These are phyloP conservation scores for Spinibarbus caldwelli DNA, from an alignment of 2,797 vertebrate genomes.

Conservation along the genomic window DNA sequence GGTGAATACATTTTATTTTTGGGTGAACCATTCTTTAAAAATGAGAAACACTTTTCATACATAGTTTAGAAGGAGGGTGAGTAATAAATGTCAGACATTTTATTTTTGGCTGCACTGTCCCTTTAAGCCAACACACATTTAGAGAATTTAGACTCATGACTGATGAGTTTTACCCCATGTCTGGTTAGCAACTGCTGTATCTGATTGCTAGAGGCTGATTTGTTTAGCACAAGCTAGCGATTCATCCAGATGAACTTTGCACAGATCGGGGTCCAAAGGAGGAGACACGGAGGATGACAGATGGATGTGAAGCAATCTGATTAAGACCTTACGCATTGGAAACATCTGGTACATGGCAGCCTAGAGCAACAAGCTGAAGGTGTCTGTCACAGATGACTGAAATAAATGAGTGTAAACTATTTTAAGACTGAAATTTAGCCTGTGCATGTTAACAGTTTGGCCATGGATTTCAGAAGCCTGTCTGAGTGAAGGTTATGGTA, in stretches of 20 bases:
- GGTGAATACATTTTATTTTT: neutral
- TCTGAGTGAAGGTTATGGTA: neutral
- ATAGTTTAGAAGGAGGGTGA: neutral
- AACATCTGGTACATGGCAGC: slow-evolving; percentile 38
- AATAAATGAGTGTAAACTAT: slow-evolving; percentile 29
- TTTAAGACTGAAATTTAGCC: neutral
- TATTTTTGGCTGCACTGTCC: neutral
- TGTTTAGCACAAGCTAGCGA: slow-evolving; percentile 36
- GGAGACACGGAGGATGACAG: slow-evolving; percentile 26
- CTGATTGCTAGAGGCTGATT: slow-evolving; percentile 37
- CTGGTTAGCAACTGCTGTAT: neutral
- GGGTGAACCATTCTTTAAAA: neutral
- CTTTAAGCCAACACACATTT: slow-evolving; percentile 11
- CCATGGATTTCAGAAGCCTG: neutral
- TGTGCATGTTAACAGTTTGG: slow-evolving; percentile 2
- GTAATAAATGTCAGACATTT: neutral
- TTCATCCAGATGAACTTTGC: slow-evolving; percentile 41
- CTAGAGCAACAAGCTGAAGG: neutral
- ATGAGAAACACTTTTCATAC: no score
- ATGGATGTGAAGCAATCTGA: slow-evolving; percentile 53
- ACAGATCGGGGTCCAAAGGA: slow-evolving; percentile 18
- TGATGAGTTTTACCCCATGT: slow-evolving; percentile 3
- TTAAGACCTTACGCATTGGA: slow-evolving; percentile 24
- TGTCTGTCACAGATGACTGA: slow-evolving; percentile 27
- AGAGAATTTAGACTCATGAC: neutral